phyloP scores from a whole-genome alignment of 64 coral and sea anemone genomes.

The Acropora yongei region DNA sequence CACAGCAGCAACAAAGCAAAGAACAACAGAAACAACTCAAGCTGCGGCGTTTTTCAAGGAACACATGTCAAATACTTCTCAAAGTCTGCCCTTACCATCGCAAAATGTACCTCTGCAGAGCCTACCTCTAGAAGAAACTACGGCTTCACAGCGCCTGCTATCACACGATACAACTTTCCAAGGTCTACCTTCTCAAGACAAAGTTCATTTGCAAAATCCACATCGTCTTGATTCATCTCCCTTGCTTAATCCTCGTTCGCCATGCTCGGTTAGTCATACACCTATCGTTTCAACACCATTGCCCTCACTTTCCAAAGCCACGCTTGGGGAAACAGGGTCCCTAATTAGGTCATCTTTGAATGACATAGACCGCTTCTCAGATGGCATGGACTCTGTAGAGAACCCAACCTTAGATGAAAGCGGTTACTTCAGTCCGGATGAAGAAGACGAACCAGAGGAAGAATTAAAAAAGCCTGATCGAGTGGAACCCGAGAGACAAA shows the following conservation, averaged over 20 bases:
- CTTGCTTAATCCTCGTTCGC: no score
- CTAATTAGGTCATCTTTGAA: background rate
- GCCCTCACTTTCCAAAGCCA: background rate
- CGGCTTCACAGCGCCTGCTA: background rate
- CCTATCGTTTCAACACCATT: background rate
- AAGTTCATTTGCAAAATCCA: background rate
- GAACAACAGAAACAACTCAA: background rate
- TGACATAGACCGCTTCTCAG: background rate
- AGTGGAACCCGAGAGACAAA: background rate
- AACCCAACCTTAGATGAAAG: conserved; percentile 1
- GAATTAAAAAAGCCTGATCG: background rate
- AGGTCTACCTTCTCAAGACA: background rate
- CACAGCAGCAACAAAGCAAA: background rate
- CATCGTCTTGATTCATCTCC: background rate
- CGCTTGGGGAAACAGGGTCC: conserved; percentile 6
- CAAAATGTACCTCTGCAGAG: no score
- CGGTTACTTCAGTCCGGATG: background rate
- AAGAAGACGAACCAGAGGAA: background rate
- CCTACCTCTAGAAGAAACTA: no score
- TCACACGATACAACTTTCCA: background rate
- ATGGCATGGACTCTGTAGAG: background rate
- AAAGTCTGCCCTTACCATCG: no score
- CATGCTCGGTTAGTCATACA: no score
- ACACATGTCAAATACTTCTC: background rate
- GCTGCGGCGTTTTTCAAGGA: conserved; percentile 31